phyloP scores from a whole-genome alignment of 2,888 invertebrate genomes.

The Drosophila fungiperda region DNA sequence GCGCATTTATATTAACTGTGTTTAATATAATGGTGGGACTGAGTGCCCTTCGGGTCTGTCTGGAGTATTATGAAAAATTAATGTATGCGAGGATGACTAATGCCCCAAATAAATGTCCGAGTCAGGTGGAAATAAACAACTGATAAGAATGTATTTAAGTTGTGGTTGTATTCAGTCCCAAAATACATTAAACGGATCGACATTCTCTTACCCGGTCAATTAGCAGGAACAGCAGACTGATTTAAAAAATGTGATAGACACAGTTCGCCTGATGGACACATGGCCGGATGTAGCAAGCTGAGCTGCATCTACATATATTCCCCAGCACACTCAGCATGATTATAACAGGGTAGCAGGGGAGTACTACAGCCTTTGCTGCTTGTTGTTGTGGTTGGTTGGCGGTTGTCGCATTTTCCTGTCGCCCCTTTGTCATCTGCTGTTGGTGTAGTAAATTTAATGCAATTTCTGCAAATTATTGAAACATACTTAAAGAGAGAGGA shows the following conservation, averaged over 20 bases:
- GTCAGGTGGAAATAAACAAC: slow-evolving; percentile 9
- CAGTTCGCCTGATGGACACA: not conserved
- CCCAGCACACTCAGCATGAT: not conserved
- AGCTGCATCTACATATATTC: slow-evolving; percentile 17
- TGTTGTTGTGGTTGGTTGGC: slow-evolving; percentile 7
- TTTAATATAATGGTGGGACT: slow-evolving; percentile 47
- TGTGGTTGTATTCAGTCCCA: not conserved
- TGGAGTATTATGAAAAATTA: slow-evolving; percentile 28
- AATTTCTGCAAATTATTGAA: slow-evolving; percentile 47
- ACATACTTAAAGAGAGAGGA: not conserved
- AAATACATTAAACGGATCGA: not conserved
- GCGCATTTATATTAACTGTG: slow-evolving; percentile 52
- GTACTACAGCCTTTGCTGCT: slow-evolving; percentile 1
- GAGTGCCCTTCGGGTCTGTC: not conserved
- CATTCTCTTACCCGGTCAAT: slow-evolving; percentile 34
- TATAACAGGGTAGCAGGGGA: not conserved
- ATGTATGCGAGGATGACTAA: not conserved
- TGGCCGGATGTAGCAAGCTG: slow-evolving; percentile 4
- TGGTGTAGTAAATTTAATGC: slow-evolving; percentile 42
- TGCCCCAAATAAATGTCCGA: not conserved
- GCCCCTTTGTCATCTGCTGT: slow-evolving; percentile 12
- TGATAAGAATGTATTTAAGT: not conserved
- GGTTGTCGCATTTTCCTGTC: slow-evolving; percentile 7
- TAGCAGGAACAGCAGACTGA: slow-evolving; percentile 22
- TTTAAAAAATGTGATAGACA: slow-evolving; percentile 35